Base-by-base conservation (phyloP, 2,888 invertebrate genomes). In the Melanchra persicariae region DNA sequence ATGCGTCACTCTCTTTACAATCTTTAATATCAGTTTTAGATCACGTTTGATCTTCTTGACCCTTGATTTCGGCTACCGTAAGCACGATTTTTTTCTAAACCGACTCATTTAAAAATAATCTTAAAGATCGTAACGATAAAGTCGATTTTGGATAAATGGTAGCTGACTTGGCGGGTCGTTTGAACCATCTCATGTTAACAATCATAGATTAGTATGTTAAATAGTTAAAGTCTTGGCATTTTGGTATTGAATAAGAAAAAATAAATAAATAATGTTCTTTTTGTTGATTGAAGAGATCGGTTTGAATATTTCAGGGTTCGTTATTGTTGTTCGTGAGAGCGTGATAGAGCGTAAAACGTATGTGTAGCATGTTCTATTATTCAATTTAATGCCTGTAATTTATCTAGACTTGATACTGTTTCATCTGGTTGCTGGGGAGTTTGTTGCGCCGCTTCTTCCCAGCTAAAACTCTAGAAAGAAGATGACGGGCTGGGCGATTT, bases 51-150 rank as follows among this genome's bases (percentile, higher is more conserved):
- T 93, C 95, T 94, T 90, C 88, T 71, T 94, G 95, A 95, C 95
- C 95, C 94, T 90, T 91, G 91, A 92, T 93, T 94, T 95, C 90
- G 93, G 95, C 95, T 96, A 95, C 95, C 89, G 95, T 95, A 91
- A 90, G 89, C 95, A 95, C 94, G 94, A 94, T 90, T 92, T 68
- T 30, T 91, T 89, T 89, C 82, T 77, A 72, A 82, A 74, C 70
- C 58, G 69, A 63, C 70, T 58, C 84, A 87, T 77, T 69, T 75
- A 22, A 91, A 88, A 89, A 70, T 85, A 75, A 47, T 77, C 87
- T 83, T 78, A 90, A 84, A 65, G n/a, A 19, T 9, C 17, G 64
- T 79, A 64, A 34, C 47, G 22, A 74, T 88, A 87, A 82, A 86
- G 86, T 80, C 83, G 71, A 74, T 81, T 82, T 84, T 85, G 3